Percentiles rank a stretch among this genome's conserved stretches.
Conservation (phyloP, 2,888 invertebrate genomes). For the Platycheirus rosarum region DNA sequence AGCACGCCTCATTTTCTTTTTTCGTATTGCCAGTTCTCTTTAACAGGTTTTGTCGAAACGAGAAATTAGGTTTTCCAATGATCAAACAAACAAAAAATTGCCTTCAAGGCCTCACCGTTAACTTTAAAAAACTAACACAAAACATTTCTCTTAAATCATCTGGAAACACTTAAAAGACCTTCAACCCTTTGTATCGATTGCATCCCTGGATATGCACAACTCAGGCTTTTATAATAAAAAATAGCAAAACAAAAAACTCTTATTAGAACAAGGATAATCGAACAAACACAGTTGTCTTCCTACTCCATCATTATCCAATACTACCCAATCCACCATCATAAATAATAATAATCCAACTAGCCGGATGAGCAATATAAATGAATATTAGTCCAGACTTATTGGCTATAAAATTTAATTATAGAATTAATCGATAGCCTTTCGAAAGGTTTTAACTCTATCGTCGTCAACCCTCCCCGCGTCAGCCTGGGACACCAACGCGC, state of each 20-base stretch:
- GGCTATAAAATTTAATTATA: conserved; percentile 69
- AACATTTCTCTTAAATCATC: too few species aligned
- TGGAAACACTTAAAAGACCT: too few species aligned
- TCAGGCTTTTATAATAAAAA: too few species aligned
- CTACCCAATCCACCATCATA: neutral
- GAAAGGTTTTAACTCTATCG: conserved; percentile 5
- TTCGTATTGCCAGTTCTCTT: too few species aligned
- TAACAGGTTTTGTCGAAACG: too few species aligned
- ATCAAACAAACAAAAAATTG: too few species aligned
- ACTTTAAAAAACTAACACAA: too few species aligned
- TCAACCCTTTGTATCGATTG: too few species aligned
- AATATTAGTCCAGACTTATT: conserved; percentile 62
- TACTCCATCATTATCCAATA: neutral
- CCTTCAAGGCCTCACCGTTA: too few species aligned
- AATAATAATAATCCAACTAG: conserved; percentile 18
- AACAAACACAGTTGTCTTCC: neutral
- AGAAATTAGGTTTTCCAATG: too few species aligned
- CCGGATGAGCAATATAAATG: conserved; percentile 51
- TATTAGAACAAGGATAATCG: neutral
- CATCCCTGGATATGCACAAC: too few species aligned
- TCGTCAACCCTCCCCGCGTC: neutral
- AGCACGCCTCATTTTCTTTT: too few species aligned
- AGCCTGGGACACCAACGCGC: neutral
- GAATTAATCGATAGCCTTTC: conserved; percentile 58
- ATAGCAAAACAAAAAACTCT: neutral